Evolutionary conservation across 92 coral and sea anemone species (phyloP), one percentile per base, ranked within the genome.

Genomic region (Anthopleura xanthogrammica): DNA sequence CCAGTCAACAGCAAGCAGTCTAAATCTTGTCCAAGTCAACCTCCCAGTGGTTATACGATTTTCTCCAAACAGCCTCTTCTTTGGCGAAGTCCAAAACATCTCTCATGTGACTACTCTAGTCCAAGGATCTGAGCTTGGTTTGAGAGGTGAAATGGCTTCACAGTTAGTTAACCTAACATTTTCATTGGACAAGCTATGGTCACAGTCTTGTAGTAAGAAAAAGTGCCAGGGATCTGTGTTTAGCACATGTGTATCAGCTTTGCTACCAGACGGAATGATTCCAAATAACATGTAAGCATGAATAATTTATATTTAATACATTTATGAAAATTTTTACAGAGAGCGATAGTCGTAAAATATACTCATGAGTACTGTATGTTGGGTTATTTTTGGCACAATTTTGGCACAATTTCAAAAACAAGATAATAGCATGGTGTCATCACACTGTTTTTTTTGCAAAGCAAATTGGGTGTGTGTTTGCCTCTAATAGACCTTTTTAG

Each of bases 81-180:
- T 23, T 82, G 90, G 81, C 40, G 19, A 52, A 68, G 85, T 88
- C 13, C 71, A 85, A 54, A 94, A 94, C 75, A 84, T 94, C 11
- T 82, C 93, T 29, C 93, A 89, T 82, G 83, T 94, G 13, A 91
- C 95, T 39, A 80, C 95, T 11, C 74, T 83, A 24, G 74, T 91
- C 60, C 80, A 83, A n/a, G 89, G 89, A n/a, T 77, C 86, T 40
- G 80, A 88, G 77, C 83, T 92, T 70, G 94, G 94, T 42, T 66
- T 88, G 58, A 12, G 71, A 72, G 94, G 92, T 17, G 68, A 55
- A 56, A n/a, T 75, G 76, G 46, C 58, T 6, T 57, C 42, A 3
- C 79, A 57, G 10, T 60, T 22, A 12, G 83, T 94, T 60, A 94
- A 94, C 72, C 48, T 94, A 78, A 94, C 98, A 36, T 87, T 94